phyloP scores from a whole-genome alignment of 2,113 vertebrate genomes.

The Macquaria ambigua region DNA sequence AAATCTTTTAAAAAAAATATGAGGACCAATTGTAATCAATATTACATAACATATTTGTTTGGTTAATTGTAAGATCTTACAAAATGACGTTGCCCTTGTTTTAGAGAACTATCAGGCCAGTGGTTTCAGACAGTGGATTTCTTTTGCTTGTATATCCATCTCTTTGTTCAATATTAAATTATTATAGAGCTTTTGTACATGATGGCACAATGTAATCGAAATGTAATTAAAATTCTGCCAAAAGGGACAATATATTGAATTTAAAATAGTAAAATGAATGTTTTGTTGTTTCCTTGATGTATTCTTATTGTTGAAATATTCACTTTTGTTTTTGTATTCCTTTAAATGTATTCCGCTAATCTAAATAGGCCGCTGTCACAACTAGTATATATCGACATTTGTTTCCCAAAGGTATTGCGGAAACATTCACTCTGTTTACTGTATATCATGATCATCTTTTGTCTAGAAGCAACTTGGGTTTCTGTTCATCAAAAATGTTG shows the following conservation, averaged over 20 bases:
- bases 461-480: slow-evolving; percentile 3
- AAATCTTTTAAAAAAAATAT: neutral
- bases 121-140: slow-evolving; percentile 28
- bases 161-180: slow-evolving; percentile 42
- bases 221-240: slow-evolving; percentile 35
- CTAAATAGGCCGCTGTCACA: slow-evolving; percentile 40
- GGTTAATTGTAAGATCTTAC: slow-evolving; percentile 8
- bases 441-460: slow-evolving; percentile 40
- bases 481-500: slow-evolving; percentile 19
- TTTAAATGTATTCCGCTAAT: slow-evolving; percentile 43
- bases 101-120: neutral
- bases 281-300: slow-evolving; percentile 66
- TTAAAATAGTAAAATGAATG: slow-evolving; percentile 48
- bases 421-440: slow-evolving; percentile 21
- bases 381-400: slow-evolving; percentile 26
- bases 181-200: slow-evolving; percentile 63
- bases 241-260: slow-evolving; percentile 50
- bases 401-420: slow-evolving; percentile 25
- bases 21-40: neutral
- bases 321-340: slow-evolving; percentile 51
- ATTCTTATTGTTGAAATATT: slow-evolving; percentile 50
- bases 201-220: slow-evolving; percentile 48
- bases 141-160: slow-evolving; percentile 45
- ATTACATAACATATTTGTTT: neutral
- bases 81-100: neutral